These are phyloP conservation scores for Thaumetopoea pityocampa DNA, from an alignment of 1,140 invertebrate genomes.

Conservation along the genomic window DNA sequence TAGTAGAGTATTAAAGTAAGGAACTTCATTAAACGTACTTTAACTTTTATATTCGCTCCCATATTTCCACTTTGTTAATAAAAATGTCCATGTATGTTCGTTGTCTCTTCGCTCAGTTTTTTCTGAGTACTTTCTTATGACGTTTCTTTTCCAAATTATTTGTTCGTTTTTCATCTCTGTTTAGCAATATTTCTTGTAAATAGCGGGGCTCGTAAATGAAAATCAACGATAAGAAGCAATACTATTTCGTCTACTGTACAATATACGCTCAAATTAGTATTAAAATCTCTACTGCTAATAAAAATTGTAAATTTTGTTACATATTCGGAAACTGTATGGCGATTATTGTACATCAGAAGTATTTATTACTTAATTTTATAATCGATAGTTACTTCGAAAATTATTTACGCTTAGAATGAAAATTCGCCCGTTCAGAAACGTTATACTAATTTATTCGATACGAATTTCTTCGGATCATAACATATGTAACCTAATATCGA, in stretches of 20 bases:
- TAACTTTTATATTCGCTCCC: conserved; percentile 22
- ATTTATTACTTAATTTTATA: conserved; percentile 1
- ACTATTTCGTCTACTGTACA: conserved; percentile 29
- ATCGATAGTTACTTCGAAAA: background rate
- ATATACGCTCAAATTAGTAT: conserved; percentile 62
- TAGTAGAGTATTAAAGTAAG: background rate
- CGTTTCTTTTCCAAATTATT: conserved; percentile 7
- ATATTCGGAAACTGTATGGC: too few species aligned
- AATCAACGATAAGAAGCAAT: conserved; percentile 61
- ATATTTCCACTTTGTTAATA: conserved; percentile 57
- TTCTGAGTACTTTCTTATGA: conserved; percentile 2
- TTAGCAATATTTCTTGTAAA: conserved; percentile 5
- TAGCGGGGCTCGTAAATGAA: conserved; percentile 9
- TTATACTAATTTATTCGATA: too few species aligned
- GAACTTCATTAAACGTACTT: conserved; percentile 21
- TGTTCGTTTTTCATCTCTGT: conserved; percentile 4
- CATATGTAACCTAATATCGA: too few species aligned
- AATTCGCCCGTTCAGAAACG: too few species aligned
- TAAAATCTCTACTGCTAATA: conserved; percentile 34
- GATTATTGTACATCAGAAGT: too few species aligned
- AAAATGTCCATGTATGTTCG: conserved; percentile 32
- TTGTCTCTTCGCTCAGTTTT: conserved; percentile 23
- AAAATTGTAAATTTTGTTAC: conserved; percentile 23
- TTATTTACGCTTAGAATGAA: conserved; percentile 5
- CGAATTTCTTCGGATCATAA: too few species aligned